phyloP scores from a whole-genome alignment of 2,888 invertebrate genomes.

The Pseudococcus jackbeardsleyi region DNA sequence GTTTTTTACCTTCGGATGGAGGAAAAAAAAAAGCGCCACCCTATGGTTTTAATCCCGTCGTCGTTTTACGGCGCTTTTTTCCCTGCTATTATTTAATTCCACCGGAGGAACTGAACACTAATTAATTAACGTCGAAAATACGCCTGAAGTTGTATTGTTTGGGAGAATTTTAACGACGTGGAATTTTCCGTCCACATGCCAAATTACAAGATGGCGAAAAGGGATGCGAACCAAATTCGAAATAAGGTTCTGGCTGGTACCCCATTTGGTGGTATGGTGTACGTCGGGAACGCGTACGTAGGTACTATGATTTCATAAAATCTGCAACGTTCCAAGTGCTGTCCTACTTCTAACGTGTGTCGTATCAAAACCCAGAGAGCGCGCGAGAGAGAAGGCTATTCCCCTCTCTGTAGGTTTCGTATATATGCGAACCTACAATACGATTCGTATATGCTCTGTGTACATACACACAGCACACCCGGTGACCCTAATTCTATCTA shows the following conservation, averaged over 20 bases:
- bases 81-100: not conserved
- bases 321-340: constrained; percentile 60
- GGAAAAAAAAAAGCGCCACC: constrained; percentile 44
- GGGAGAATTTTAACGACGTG: not conserved
- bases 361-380: constrained; percentile 50
- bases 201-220: not conserved
- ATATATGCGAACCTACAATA: constrained; percentile 34
- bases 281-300: not conserved
- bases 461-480: constrained; percentile 48
- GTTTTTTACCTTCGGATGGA: not conserved
- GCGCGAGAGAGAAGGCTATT: constrained; percentile 54
- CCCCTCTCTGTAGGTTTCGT: constrained; percentile 33
- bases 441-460: constrained; percentile 27
- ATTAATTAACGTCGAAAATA: constrained; percentile 36
- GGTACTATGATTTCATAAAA: constrained; percentile 57
- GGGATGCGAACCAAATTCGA: not conserved
- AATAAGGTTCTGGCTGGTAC: not conserved
- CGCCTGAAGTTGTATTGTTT: not conserved
- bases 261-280: not conserved
- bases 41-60: constrained; percentile 44
- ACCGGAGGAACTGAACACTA: not conserved
- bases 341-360: constrained; percentile 57
- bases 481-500: constrained; percentile 62
- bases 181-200: not conserved
- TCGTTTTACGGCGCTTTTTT: not conserved